These are phyloP conservation scores for Penaeus indicus DNA, from an alignment of 1,140 invertebrate genomes.

Conservation along the genomic window DNA sequence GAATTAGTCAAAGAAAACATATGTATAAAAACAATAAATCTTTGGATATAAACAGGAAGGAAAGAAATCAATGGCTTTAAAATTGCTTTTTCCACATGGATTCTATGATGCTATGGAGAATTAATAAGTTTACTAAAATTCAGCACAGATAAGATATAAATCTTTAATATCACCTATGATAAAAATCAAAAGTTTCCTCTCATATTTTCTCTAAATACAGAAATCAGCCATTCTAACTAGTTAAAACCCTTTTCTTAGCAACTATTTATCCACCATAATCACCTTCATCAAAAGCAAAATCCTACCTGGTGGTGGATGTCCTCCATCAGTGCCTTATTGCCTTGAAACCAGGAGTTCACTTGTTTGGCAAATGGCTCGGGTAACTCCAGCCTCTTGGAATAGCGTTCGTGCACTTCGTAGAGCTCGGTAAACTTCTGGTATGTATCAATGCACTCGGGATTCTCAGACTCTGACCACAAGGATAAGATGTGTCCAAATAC, in stretches of 20 bases:
- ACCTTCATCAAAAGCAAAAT: not conserved
- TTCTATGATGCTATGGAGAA: no score
- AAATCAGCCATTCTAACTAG: not conserved
- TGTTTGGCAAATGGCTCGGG: not conserved
- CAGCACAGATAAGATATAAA: no score
- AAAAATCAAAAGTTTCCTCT: no score
- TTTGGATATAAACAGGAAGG: no score
- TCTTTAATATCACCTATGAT: no score
- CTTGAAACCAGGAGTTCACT: not conserved
- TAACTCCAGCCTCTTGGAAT: not conserved
- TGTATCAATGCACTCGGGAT: constrained; percentile 16
- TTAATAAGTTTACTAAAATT: no score
- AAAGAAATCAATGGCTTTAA: no score
- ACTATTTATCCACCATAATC: no score
- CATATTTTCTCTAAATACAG: no score
- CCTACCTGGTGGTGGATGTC: constrained; percentile 6
- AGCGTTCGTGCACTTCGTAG: constrained; percentile 26
- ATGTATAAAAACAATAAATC: no score
- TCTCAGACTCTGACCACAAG: constrained; percentile 41
- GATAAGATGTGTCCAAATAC: constrained; percentile 35
- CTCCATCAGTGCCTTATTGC: constrained; percentile 12
- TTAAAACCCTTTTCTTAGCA: not conserved
- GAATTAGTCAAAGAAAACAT: no score
- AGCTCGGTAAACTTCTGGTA: constrained; percentile 8
- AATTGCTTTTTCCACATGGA: no score